Conservation (phyloP, 2,113 vertebrate genomes). For the Cynocephalus volans region DNA sequence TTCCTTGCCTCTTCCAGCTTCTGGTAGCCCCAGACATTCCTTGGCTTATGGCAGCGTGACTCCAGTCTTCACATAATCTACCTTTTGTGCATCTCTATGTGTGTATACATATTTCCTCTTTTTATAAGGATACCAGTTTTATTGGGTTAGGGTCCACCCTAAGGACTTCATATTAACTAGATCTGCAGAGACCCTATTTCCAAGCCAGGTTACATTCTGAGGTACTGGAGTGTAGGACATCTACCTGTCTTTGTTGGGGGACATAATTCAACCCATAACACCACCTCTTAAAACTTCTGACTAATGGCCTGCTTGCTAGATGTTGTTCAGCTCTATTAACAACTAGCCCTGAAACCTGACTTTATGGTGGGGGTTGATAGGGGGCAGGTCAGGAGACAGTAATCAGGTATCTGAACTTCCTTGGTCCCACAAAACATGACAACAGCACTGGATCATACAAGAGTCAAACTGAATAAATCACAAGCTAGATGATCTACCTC, state of each 20-base stretch:
- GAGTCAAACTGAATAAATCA: neutral
- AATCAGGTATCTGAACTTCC: neutral
- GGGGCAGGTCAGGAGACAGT: neutral
- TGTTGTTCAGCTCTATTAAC: neutral
- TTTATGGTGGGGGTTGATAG: neutral
- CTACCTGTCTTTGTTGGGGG: neutral
- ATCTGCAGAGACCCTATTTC: neutral
- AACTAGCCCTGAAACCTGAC: neutral
- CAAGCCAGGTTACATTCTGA: slow-evolving; percentile 1
- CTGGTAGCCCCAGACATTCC: neutral
- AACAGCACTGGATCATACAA: neutral
- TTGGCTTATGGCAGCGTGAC: neutral
- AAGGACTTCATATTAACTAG: neutral
- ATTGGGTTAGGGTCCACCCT: neutral
- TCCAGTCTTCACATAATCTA: neutral
- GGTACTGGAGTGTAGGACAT: neutral
- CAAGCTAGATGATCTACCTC: slow-evolving; percentile 2
- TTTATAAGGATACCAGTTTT: neutral
- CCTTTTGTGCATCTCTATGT: neutral
- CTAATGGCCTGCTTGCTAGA: neutral
- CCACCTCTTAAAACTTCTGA: neutral
- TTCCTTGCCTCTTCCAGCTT: neutral
- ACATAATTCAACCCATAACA: neutral
- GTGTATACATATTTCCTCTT: neutral
- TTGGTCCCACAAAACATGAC: neutral